Base-by-base conservation (phyloP, 2,888 invertebrate genomes). In the Drosophila anceps region DNA sequence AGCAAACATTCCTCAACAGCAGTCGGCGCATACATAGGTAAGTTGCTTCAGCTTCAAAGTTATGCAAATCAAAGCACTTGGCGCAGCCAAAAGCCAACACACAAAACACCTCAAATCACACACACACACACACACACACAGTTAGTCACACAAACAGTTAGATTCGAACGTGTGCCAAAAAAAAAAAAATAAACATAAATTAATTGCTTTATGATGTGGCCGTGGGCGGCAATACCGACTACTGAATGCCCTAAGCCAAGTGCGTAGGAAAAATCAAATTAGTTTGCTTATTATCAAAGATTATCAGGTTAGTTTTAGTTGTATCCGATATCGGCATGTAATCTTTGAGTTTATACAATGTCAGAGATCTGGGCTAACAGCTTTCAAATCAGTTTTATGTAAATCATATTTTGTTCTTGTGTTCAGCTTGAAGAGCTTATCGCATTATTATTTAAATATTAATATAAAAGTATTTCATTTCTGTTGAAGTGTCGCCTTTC, bases 91-190 rank as follows among this genome's bases (percentile, higher is more conserved):
- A 61, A 55, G 18, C 18, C 61, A 67, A 53, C 51, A 69, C 60
- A 69, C 73, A 74, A 69, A 69, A 70, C 64, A 71, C 73, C 35
- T 63, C 29, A 55, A 51, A 24, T 13, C 61, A 59, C 46, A 68
- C 46, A 61, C 65, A 63, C 76, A 39, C 61, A 54, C 63, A 33
- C 59, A 53, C 54, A 46, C 37, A 39, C 63, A 31, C 24, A 24
- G 24, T 2, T 24, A 53, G 29, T 39, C 46, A 64, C 55, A 53
- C 55, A 51, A 55, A 63, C 59, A 57, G 74, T 68, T 61, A 29
- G 46, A 53, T 69, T 46, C 60, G 61, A 77, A 71, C 78, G 81
- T 88, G 88, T 78, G 88, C 75, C 88, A 82, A 88, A 85, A 87
- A 43, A n/a, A 43, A 41, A 41, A 43, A 29, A 48, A 82, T 65